Percentiles rank a stretch among this genome's conserved stretches.
Evolutionary conservation across 1,140 invertebrate genomes (phyloP).

Genomic region (Orchesella cincta): DNA sequence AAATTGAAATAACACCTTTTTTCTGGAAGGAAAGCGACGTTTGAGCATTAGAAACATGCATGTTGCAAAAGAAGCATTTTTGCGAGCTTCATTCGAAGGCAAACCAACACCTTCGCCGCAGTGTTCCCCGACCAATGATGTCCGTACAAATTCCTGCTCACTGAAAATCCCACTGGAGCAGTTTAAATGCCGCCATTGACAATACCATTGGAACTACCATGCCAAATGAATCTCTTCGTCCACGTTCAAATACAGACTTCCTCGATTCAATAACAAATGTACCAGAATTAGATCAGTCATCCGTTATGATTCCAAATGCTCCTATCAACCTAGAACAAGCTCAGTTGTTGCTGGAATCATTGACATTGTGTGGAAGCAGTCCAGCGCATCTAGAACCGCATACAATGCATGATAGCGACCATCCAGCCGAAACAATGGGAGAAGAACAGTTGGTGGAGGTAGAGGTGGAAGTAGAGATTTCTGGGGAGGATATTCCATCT

Average conservation of each 20-base stretch:
- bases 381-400: not conserved
- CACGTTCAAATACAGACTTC: not conserved
- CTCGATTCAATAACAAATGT: not conserved
- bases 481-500: not conserved
- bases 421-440: not conserved
- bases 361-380: not conserved
- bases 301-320: no score
- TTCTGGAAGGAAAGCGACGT: not conserved
- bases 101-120: no score
- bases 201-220: not conserved
- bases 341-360: not conserved
- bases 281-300: no score
- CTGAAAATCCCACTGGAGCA: not conserved
- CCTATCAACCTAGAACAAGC: not conserved
- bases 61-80: not conserved
- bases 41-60: conserved; percentile 7
- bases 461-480: not conserved
- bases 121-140: not conserved
- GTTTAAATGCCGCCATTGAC: not conserved
- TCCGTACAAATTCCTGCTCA: not conserved
- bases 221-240: not conserved
- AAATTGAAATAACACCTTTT: not conserved
- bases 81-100: not conserved
- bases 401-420: no score
- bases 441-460: not conserved